Percentiles rank a stretch among this genome's conserved stretches.
These are phyloP conservation scores for Hyalella azteca DNA, from an alignment of 2,888 invertebrate species.

Conservation along the genomic window DNA sequence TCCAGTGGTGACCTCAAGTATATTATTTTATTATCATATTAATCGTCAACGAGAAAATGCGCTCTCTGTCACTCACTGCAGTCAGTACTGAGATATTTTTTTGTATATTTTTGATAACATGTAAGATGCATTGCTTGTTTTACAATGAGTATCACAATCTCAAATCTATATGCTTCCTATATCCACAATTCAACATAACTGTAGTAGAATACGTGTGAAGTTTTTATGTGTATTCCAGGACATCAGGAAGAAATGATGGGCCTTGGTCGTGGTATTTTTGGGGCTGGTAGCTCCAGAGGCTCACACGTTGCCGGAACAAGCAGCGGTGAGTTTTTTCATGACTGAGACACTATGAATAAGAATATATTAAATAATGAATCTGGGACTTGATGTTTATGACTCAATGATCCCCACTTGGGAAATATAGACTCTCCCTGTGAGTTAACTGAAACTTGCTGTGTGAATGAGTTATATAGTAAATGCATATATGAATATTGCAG, in stretches of 20 bases:
- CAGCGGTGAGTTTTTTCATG: background rate
- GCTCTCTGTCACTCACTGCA: background rate
- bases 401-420: background rate
- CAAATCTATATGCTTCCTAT: too few species aligned
- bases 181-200: too few species aligned
- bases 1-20: background rate
- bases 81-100: background rate
- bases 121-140: background rate
- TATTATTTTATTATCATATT: background rate
- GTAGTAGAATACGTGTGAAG: background rate
- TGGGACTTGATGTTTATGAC: background rate
- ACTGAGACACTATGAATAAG: too few species aligned
- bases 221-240: background rate
- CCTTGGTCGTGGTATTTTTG: background rate
- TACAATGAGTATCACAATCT: background rate
- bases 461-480: background rate
- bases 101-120: background rate
- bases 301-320: background rate
- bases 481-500: too few species aligned
- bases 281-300: background rate
- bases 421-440: background rate
- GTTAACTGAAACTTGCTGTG: background rate
- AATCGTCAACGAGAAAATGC: background rate
- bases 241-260: conserved; percentile 9
- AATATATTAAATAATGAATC: too few species aligned